Percentiles rank a stretch among this genome's conserved stretches.
Conservation (phyloP, 2,113 vertebrate species). For the Pelusios castaneus region DNA sequence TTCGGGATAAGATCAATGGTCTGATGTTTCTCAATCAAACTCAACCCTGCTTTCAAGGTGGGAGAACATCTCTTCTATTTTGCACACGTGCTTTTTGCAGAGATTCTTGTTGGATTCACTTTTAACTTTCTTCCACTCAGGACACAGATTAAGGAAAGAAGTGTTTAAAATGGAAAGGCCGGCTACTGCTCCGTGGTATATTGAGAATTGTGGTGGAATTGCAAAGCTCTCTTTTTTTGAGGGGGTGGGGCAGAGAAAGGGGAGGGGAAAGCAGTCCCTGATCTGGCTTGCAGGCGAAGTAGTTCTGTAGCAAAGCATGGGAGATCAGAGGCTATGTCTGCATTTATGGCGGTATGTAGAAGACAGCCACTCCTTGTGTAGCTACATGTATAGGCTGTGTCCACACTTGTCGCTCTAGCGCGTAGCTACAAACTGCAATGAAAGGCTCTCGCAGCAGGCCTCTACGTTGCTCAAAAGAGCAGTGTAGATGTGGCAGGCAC, state of each 20-base stretch:
- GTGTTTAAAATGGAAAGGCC: background rate
- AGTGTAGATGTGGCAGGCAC: background rate
- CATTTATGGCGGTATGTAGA: too few relatives aligned
- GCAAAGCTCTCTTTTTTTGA: background rate
- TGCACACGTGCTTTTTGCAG: background rate
- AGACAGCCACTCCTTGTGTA: too few relatives aligned
- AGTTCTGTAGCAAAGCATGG: too few relatives aligned
- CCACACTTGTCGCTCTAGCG: background rate
- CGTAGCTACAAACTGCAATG: background rate
- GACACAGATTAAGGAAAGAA: background rate
- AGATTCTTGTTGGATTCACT: background rate
- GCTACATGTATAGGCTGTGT: background rate
- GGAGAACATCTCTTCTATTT: background rate
- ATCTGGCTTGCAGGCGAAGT: too few relatives aligned
- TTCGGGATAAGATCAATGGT: background rate
- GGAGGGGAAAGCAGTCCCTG: too few relatives aligned
- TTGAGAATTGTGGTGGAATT: background rate
- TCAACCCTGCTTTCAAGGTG: background rate
- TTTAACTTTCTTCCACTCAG: background rate
- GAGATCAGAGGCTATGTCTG: too few relatives aligned
- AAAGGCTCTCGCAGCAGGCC: background rate
- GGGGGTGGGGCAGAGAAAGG: too few relatives aligned
- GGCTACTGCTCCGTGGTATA: background rate
- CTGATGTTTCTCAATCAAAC: background rate
- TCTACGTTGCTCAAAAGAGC: background rate